phyloP scores from a whole-genome alignment of 2,797 vertebrate genomes.

The Silurus lanzhouensis region DNA sequence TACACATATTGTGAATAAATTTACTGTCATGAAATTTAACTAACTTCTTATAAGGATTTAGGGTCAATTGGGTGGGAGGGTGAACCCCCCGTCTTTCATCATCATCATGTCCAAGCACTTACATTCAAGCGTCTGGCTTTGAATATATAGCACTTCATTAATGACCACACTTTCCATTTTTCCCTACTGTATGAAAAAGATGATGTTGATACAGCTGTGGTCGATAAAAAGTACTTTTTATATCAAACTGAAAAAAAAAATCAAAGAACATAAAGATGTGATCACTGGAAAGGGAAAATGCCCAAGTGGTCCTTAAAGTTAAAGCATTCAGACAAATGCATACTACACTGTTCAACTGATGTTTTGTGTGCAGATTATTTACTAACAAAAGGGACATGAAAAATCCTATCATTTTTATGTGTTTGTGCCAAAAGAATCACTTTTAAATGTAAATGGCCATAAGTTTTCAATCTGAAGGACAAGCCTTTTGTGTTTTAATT shows the following conservation, averaged over 20 bases:
- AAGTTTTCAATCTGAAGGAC: conserved; percentile 25
- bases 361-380: conserved; percentile 20
- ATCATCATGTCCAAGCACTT: conserved; percentile 74
- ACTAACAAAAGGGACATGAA: neutral
- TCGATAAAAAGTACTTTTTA: conserved; percentile 37
- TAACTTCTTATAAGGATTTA: conserved; percentile 43
- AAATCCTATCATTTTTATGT: conserved; percentile 50
- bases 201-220: conserved; percentile 37
- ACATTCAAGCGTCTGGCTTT: conserved; percentile 65
- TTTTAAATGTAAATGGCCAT: conserved; percentile 38
- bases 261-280: neutral
- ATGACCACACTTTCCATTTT: conserved; percentile 51
- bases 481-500: conserved; percentile 40
- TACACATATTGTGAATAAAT: conserved; percentile 43
- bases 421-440: conserved; percentile 44
- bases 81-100: conserved; percentile 39
- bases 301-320: conserved; percentile 20
- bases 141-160: conserved; percentile 76
- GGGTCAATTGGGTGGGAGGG: conserved; percentile 20
- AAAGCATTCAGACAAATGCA: neutral
- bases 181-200: conserved; percentile 32
- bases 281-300: conserved; percentile 15
- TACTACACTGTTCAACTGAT: conserved; percentile 12
- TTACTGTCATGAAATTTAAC: conserved; percentile 47
- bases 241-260: conserved; percentile 17